Evolutionary conservation across 64 coral and sea anemone species (phyloP).

Genomic region (Catalaphyllia jardinei): DNA sequence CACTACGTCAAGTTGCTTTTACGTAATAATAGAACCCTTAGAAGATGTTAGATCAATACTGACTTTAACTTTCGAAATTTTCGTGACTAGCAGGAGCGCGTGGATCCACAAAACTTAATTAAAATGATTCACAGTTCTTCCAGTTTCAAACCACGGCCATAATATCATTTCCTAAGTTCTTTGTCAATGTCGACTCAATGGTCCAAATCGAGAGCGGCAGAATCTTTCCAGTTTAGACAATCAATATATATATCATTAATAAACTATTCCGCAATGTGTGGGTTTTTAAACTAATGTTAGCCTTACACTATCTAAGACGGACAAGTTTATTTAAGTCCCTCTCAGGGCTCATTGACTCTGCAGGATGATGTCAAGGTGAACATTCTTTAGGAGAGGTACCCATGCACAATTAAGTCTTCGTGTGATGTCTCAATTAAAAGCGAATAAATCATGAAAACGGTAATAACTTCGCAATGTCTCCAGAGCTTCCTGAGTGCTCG

Average conservation of each 20-base stretch:
- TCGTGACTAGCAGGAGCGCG: conserved; percentile 15
- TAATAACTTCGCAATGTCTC: too few relatives aligned
- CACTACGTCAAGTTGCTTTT: conserved; percentile 2
- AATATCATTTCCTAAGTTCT: background rate
- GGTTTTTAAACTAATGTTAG: background rate
- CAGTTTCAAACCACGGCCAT: background rate
- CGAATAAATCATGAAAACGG: too few relatives aligned
- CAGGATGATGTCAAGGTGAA: background rate
- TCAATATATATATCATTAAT: conserved; percentile 21
- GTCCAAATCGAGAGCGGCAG: background rate
- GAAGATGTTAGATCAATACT: background rate
- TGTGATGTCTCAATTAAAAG: background rate
- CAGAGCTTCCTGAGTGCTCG: background rate
- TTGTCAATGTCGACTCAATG: too few relatives aligned
- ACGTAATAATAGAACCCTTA: background rate
- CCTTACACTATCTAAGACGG: too few relatives aligned
- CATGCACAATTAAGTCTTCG: background rate
- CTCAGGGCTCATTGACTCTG: too few relatives aligned
- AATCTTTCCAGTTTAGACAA: background rate
- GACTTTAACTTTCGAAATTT: background rate
- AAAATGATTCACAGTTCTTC: conserved; percentile 13
- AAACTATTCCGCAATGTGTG: conserved; percentile 14
- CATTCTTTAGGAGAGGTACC: background rate
- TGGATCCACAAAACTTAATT: conserved; percentile 9
- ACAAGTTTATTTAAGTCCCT: too few relatives aligned